Evolutionary conservation across 2,797 vertebrate genomes (phyloP).

Genomic region (Sorex maritimensis): DNA sequence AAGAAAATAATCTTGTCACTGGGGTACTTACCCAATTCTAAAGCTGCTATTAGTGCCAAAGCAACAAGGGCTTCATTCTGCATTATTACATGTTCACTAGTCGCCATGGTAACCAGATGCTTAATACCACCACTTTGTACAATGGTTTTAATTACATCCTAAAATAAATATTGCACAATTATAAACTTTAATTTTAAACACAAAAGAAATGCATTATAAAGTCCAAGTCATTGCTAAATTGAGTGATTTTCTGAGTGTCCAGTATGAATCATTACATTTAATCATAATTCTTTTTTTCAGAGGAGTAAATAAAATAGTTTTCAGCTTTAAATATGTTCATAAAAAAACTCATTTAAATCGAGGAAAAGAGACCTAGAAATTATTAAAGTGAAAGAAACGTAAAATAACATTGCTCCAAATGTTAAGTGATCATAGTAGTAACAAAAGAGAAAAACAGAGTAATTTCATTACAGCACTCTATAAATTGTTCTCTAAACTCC

Average conservation of each 20-base stretch:
- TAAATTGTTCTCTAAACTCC: not conserved
- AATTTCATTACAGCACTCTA: too few relatives aligned
- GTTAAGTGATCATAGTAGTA: conserved; percentile 11
- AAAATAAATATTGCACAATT: conserved; percentile 85
- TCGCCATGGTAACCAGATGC: conserved; percentile 98
- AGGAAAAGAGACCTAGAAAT: conserved; percentile 10
- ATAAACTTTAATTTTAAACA: conserved; percentile 73
- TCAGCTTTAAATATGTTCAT: conserved; percentile 78
- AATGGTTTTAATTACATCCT: conserved; percentile 97
- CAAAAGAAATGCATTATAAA: conserved; percentile 57
- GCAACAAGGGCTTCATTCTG: conserved; percentile 99
- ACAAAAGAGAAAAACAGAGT: conserved; percentile 5
- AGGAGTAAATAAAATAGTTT: conserved; percentile 65
- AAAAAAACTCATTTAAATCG: not conserved
- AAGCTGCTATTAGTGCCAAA: conserved; percentile 96
- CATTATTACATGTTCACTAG: conserved; percentile 99
- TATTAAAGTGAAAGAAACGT: conserved; percentile 45
- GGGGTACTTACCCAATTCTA: conserved; percentile 96
- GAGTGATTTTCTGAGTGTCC: conserved; percentile 56
- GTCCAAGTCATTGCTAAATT: conserved; percentile 51
- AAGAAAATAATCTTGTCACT: conserved; percentile 13
- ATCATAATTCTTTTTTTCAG: conserved; percentile 40
- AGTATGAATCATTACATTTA: conserved; percentile 73
- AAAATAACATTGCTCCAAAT: not conserved
- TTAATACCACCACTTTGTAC: conserved; percentile 97